Evolutionary conservation across 2,797 vertebrate genomes (phyloP).

Genomic region (Bufotes viridis): DNA sequence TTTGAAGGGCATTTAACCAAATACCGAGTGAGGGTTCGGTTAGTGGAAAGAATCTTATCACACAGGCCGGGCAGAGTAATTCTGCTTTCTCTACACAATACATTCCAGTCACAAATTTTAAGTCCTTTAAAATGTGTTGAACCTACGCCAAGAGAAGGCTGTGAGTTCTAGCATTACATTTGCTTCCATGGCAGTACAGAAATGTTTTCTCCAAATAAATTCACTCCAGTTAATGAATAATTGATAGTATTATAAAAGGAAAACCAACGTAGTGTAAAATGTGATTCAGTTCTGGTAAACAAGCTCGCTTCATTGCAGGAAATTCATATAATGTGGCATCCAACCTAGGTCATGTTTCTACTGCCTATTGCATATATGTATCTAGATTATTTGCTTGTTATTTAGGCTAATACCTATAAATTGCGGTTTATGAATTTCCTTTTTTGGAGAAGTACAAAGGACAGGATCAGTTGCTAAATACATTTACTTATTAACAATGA

Average conservation of each 20-base stretch:
- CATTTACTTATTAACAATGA: conserved; percentile 14
- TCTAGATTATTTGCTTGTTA: not conserved
- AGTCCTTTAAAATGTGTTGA: conserved; percentile 63
- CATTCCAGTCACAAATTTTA: conserved; percentile 67
- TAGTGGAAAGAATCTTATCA: conserved; percentile 74
- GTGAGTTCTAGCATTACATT: conserved; percentile 54
- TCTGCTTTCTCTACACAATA: conserved; percentile 59
- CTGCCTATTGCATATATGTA: not conserved
- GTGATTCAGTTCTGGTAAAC: conserved; percentile 3
- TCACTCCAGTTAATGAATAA: conserved; percentile 47
- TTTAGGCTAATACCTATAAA: not conserved
- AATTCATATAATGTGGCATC: not conserved
- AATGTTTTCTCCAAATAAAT: conserved; percentile 56
- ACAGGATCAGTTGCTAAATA: not conserved
- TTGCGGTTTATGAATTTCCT: not conserved
- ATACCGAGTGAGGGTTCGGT: conserved; percentile 72
- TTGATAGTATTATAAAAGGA: conserved; percentile 42
- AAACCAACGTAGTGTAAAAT: conserved; percentile 30
- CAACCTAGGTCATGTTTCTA: not conserved
- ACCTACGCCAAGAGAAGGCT: conserved; percentile 52
- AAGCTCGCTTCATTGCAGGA: not conserved
- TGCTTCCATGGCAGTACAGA: conserved; percentile 52
- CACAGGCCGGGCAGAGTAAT: conserved; percentile 63
- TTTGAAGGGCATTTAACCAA: conserved; percentile 60
- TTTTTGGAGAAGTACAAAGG: not conserved